Evolutionary conservation across 2,113 vertebrate genomes (phyloP).

Genomic region (Neodontobutis hainanensis): DNA sequence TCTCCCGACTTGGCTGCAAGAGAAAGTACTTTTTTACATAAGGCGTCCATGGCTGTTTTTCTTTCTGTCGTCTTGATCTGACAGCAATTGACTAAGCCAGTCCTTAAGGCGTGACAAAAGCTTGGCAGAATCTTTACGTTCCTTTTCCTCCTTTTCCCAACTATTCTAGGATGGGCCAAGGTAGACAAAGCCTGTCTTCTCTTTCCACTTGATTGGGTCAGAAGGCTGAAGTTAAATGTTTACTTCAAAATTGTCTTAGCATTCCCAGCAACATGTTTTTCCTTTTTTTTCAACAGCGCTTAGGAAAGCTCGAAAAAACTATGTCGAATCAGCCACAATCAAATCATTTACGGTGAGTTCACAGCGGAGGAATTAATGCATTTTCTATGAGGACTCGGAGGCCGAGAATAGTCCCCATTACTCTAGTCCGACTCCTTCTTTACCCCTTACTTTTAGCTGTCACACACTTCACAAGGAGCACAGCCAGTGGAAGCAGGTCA

Average conservation of each 20-base stretch:
- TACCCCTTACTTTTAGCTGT: conserved; percentile 77
- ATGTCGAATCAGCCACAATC: conserved; percentile 91
- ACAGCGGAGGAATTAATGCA: conserved; percentile 87
- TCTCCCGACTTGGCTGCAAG: conserved; percentile 76
- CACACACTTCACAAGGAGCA: conserved; percentile 81
- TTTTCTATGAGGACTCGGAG: conserved; percentile 86
- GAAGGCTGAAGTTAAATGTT: conserved; percentile 84
- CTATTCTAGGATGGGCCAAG: conserved; percentile 75
- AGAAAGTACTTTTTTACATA: conserved; percentile 78
- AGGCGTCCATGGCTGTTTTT: conserved; percentile 78
- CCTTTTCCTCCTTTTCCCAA: conserved; percentile 75
- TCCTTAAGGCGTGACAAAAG: conserved; percentile 88
- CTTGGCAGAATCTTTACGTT: conserved; percentile 85
- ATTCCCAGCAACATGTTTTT: conserved; percentile 80
- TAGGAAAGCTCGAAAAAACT: conserved; percentile 72
- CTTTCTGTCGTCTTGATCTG: conserved; percentile 84
- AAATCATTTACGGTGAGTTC: conserved; percentile 87
- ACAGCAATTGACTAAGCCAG: conserved; percentile 85
- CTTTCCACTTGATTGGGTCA: conserved; percentile 90
- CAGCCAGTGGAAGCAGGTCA: conserved; percentile 83
- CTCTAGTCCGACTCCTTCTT: conserved; percentile 21
- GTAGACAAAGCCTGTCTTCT: conserved; percentile 83
- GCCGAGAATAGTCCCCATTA: conserved; percentile 72
- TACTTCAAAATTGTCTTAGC: conserved; percentile 84
- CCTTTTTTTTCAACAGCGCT: not conserved